Conservation (phyloP, 2,113 vertebrate species). For the Australoheros scitulus region DNA sequence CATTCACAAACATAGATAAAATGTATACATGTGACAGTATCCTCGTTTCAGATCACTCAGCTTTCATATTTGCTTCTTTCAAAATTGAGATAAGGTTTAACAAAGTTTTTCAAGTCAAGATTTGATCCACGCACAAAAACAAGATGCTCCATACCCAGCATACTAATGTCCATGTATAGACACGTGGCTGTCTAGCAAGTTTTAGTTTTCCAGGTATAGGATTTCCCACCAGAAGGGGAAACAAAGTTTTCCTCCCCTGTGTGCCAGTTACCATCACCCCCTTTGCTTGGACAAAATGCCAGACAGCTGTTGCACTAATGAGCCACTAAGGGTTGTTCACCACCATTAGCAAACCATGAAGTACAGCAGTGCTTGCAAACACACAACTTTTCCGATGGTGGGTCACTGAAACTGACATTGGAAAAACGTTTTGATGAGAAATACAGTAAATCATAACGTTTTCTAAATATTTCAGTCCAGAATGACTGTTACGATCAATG, state of each 20-base stretch:
- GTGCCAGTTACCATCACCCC: background rate
- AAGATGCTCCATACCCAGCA: background rate
- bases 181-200: background rate
- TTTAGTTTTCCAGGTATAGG: background rate
- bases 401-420: background rate
- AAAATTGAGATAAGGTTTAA: background rate
- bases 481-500: background rate
- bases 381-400: background rate
- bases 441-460: background rate
- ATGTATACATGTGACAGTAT: background rate
- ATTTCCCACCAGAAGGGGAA: background rate
- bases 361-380: background rate
- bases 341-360: background rate
- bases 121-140: background rate
- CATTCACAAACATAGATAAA: slow-evolving; percentile 1
- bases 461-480: background rate
- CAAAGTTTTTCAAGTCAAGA: background rate
- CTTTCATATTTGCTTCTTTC: background rate
- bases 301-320: background rate
- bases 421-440: background rate
- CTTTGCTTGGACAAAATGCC: background rate
- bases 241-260: background rate
- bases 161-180: background rate
- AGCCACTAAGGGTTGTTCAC: background rate
- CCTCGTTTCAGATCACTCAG: background rate